Percentiles rank a stretch among this genome's conserved stretches.
phyloP scores from a whole-genome alignment of 92 coral and sea anemone species.

The Phenganax marumi region DNA sequence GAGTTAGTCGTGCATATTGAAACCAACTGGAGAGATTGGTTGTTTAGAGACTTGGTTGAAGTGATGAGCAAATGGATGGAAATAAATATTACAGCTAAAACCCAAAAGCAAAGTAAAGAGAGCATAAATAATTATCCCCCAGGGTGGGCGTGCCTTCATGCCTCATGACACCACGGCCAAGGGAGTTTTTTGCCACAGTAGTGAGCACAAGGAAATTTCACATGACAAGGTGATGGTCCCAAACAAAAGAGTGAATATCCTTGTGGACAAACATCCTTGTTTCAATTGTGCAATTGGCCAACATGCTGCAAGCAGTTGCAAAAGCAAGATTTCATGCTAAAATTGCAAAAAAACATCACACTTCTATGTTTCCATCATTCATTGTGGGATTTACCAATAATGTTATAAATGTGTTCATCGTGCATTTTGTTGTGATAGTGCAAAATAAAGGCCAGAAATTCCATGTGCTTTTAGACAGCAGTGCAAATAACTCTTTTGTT shows the following conservation, averaged over 20 bases:
- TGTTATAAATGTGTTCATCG: constrained; percentile 2
- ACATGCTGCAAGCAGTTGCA: constrained; percentile 38
- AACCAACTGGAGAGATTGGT: constrained; percentile 45
- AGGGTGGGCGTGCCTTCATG: constrained; percentile 24
- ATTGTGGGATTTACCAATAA: constrained; percentile 32
- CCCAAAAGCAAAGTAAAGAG: not conserved
- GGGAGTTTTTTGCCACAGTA: constrained; percentile 43
- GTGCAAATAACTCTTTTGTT: constrained; percentile 50
- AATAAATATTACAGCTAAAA: constrained; percentile 25
- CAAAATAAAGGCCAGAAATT: constrained; percentile 57
- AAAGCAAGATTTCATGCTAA: constrained; percentile 50
- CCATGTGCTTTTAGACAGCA: constrained; percentile 58
- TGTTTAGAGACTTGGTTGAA: constrained; percentile 27
- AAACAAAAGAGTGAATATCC: constrained; percentile 13
- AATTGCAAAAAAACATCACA: constrained; percentile 48
- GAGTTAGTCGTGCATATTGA: constrained; percentile 33
- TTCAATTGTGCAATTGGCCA: constrained; percentile 55
- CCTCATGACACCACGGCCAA: not conserved
- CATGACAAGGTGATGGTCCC: constrained; percentile 33
- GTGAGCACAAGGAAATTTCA: constrained; percentile 24
- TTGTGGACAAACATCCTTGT: constrained; percentile 38
- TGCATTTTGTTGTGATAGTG: constrained; percentile 67
- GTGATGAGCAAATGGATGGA: constrained; percentile 50
- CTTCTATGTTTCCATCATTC: constrained; percentile 35
- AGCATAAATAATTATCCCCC: not conserved